A percentile compares a stretch with the other conserved stretches of the same genome.
Conservation (phyloP, 2,888 invertebrate species). For the Melolontha melolontha region DNA sequence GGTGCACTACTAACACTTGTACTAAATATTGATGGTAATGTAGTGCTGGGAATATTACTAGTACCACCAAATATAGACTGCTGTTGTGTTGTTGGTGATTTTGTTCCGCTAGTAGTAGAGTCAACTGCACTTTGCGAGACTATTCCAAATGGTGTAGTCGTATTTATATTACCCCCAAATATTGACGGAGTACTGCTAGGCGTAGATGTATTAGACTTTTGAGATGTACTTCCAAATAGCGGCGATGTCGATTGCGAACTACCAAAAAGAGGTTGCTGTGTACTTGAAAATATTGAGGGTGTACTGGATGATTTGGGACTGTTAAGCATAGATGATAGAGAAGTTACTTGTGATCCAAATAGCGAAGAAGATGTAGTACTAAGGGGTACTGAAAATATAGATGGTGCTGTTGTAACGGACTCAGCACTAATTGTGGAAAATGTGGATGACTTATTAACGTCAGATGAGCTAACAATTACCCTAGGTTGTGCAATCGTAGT, state of each 20-base stretch:
- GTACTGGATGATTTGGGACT: too few relatives aligned
- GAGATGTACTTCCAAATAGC: conserved; percentile 4
- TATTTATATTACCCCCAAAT: not conserved
- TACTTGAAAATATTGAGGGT: not conserved
- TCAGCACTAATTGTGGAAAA: too few relatives aligned
- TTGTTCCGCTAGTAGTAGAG: too few relatives aligned
- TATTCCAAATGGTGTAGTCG: conserved; percentile 5
- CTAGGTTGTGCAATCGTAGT: too few relatives aligned
- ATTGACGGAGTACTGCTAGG: not conserved
- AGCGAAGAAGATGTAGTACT: conserved; percentile 10
- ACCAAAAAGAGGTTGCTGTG: conserved; percentile 15
- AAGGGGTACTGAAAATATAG: conserved; percentile 29
- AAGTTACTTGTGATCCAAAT: not conserved
- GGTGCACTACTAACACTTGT: conserved; percentile 25
- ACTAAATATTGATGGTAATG: conserved; percentile 39
- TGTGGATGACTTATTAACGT: too few relatives aligned
- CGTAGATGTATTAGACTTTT: not conserved
- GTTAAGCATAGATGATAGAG: not conserved
- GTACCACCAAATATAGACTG: conserved; percentile 24
- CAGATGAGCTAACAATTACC: too few relatives aligned
- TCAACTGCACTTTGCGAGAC: not conserved
- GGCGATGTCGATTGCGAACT: conserved; percentile 10
- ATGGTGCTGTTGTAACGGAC: conserved; percentile 29
- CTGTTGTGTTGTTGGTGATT: not conserved
- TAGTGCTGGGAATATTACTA: conserved; percentile 14